phyloP scores from a whole-genome alignment of 2,888 invertebrate genomes.

The Troides aeacus region DNA sequence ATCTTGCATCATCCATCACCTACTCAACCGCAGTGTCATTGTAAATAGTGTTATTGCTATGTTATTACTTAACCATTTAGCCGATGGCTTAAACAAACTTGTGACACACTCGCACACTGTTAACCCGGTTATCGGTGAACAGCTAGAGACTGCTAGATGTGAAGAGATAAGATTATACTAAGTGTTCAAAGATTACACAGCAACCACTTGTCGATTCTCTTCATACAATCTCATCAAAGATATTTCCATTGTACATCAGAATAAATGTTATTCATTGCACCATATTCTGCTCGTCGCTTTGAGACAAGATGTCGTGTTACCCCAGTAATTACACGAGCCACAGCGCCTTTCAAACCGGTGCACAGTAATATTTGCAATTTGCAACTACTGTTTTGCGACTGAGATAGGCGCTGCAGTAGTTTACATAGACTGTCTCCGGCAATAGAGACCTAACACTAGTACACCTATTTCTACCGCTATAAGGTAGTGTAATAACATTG shows the following conservation, averaged over 20 bases:
- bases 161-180: slow-evolving; percentile 20
- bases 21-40: neutral
- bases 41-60: slow-evolving; percentile 10
- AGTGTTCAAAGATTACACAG: neutral
- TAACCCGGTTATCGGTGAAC: slow-evolving; percentile 28
- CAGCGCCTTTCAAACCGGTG: too few species aligned
- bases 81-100: slow-evolving; percentile 32
- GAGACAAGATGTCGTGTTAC: too few species aligned
- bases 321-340: too few species aligned
- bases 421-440: too few species aligned
- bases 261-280: too few species aligned
- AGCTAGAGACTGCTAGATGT: slow-evolving; percentile 1
- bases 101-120: slow-evolving; percentile 21
- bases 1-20: neutral
- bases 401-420: too few species aligned
- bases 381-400: too few species aligned
- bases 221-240: neutral
- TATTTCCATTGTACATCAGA: neutral
- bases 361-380: too few species aligned
- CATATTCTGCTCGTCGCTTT: too few species aligned
- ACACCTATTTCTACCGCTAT: too few species aligned
- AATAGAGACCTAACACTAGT: too few species aligned
- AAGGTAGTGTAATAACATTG: too few species aligned
- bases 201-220: neutral
- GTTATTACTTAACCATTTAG: slow-evolving; percentile 30